A percentile compares a stretch with the other conserved stretches of the same genome.
Evolutionary conservation across 2,888 invertebrate species (phyloP).

Genomic region (Cheiracanthium punctorium): DNA sequence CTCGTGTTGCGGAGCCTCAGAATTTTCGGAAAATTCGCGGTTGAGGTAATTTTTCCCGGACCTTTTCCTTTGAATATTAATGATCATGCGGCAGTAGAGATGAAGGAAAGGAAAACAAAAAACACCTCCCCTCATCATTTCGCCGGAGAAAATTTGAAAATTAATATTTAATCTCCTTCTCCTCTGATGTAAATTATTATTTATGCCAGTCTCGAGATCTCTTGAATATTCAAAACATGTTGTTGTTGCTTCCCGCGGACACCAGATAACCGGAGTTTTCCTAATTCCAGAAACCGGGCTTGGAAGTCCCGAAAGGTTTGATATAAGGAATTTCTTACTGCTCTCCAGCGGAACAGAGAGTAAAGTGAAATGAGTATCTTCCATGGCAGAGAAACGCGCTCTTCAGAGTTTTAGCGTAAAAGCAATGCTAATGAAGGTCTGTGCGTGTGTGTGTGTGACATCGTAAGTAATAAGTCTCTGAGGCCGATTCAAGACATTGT

Average conservation of each 20-base stretch:
- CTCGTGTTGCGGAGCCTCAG: not conserved
- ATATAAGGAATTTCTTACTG: slow-evolving; percentile 19
- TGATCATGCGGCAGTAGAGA: not conserved
- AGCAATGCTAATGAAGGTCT: not conserved
- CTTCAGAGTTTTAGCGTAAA: not conserved
- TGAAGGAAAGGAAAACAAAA: slow-evolving; percentile 18
- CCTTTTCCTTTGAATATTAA: slow-evolving; percentile 25
- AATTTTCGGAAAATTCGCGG: not conserved
- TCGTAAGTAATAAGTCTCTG: not conserved
- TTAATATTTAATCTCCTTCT: slow-evolving; percentile 50
- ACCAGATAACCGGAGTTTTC: not conserved
- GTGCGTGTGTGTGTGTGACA: too few relatives aligned
- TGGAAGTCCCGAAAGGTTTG: slow-evolving; percentile 23
- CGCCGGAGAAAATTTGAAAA: slow-evolving; percentile 35
- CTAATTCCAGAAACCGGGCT: slow-evolving; percentile 16
- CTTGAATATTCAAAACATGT: slow-evolving; percentile 51
- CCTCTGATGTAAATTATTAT: slow-evolving; percentile 45
- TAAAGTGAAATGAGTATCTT: slow-evolving; percentile 33
- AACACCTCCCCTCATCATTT: slow-evolving; percentile 8
- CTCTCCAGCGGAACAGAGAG: not conserved
- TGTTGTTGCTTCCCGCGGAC: slow-evolving; percentile 19
- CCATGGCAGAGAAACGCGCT: too few relatives aligned
- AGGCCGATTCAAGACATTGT: not conserved
- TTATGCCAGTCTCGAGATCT: slow-evolving; percentile 33
- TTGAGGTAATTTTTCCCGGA: not conserved